Base-by-base conservation (phyloP, 2,888 invertebrate genomes). In the Zygogramma bicolorata region DNA sequence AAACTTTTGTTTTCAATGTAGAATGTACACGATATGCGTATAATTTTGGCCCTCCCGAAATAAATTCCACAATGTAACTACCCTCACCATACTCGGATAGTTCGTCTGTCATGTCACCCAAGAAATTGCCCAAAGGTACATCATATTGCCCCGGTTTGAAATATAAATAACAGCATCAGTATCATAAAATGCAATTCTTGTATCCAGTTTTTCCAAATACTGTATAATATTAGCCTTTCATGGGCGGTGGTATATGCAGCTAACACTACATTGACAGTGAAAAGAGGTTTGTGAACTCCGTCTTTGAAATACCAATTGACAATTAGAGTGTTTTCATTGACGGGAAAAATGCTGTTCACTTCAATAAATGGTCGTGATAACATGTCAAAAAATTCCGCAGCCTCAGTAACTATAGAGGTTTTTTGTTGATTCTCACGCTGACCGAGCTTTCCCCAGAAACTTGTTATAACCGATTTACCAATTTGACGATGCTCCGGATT, bases 31-130 rank as follows among this genome's bases (percentile, higher is more conserved):
- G 34, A 34, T 34, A 34, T 34, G 34, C 34, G 34, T 34, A 34
- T 34, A 34, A 34, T 34, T 34, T 34, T 13, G 85, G 84, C 0
- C 85, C 86, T 0, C 82, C 83, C 20, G 81, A 80, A 5, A 84
- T 81, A 75, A 84, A 85, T 61, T 81, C 77, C 38, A 67, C 77
- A 8, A 85, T 85, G 58, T 79, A 82, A 29, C 79, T 77, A 13
- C 79, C 81, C 77, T 84, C 63, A 84, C 71, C 68, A 84, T 84
- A 4, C 7, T 74, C 71, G 6, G 72, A 69, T 0, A 86, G 61
- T 70, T 86, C 86, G 71, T 86, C 81, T 0, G 85, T 86, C 72
- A 86, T 71, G 31, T 86, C 83, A 0, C 86, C 86, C 1, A 86
- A 53, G 74, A 77, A 83, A 61, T 80, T 78, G 6, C 85, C 86